Evolutionary conservation across 2,797 vertebrate genomes (phyloP), one percentile per base, ranked within the genome.

Genomic region (Anomalospiza imberbis): DNA sequence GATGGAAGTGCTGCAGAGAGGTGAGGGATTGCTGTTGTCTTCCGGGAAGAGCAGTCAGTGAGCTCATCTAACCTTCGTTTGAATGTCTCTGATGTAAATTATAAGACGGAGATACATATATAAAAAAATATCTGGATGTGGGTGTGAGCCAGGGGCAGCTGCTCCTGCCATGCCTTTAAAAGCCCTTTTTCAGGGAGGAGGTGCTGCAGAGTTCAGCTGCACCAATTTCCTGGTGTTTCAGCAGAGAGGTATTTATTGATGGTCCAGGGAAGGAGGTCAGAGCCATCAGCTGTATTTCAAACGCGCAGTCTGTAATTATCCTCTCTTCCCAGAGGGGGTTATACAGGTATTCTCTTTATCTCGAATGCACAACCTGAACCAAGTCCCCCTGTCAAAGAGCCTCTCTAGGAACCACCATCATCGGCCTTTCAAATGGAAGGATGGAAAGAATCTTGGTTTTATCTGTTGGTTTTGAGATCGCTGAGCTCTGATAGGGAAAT

Each of bases 271-370:
- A 96, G 91, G 92, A 96, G 96, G 96, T 97, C 96, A 96, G 94
- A 45, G 91, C 91, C 94, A 91, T 53, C 85, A 91, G 95, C 93
- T 58, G 24, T 95, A 95, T 96, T 96, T 96, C 95, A 95, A 89
- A 70, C 94, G 34, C 17, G 0, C 15, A 29, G 70, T 58, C 95
- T 96, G 94, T 96, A 92, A 97, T 97, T 97, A 96, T 92, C 96
- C 84, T 77, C 90, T 91, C 89, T 94, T 28, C 89, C 97, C 94
- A 4, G 86, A 96, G 96, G 96, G 94, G 73, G 92, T 94, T 89
- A 78, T 82, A 91, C 96, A 97, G 95, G 96, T 97, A 96, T 95
- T 96, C 84, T 90, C 96, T 92, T 97, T 97, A 97, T 97, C 97
- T 96, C 17, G 19, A 82, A 94, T 71, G 90, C 84, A 66, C 86